Percentiles rank a stretch among this genome's conserved stretches.
Evolutionary conservation across 1,140 invertebrate genomes (phyloP).

Genomic region (Drosophila melanica): DNA sequence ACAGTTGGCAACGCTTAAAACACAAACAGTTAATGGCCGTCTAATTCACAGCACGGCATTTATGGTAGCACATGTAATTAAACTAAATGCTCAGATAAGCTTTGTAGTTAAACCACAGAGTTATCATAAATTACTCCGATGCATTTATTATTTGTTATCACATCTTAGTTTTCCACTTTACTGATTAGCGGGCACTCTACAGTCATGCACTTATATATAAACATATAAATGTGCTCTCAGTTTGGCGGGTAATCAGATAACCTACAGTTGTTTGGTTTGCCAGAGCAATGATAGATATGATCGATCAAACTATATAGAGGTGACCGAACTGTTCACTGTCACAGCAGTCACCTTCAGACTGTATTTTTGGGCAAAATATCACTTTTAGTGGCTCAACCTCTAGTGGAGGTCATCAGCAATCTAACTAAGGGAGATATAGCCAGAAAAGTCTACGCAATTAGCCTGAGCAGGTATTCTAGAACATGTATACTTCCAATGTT

Average conservation of each 20-base stretch:
- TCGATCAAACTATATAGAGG: conserved; percentile 51
- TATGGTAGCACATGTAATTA: conserved; percentile 16
- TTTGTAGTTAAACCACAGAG: conserved; percentile 5
- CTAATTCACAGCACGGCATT: conserved; percentile 4
- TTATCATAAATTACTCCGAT: conserved; percentile 24
- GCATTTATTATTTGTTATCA: conserved; percentile 16
- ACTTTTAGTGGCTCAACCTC: neutral
- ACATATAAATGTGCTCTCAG: conserved; percentile 49
- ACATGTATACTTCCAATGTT: too few relatives aligned
- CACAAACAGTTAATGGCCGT: conserved; percentile 4
- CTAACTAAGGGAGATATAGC: conserved; percentile 7
- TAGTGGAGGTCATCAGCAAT: too few relatives aligned
- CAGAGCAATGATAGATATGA: conserved; percentile 34
- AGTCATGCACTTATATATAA: neutral
- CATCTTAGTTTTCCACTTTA: conserved; percentile 7
- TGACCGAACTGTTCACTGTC: conserved; percentile 32
- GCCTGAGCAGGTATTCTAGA: too few relatives aligned
- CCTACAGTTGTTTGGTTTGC: conserved; percentile 18
- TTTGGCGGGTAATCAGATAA: conserved; percentile 34
- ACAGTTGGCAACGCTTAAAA: conserved; percentile 25
- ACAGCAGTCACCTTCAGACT: too few relatives aligned
- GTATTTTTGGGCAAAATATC: too few relatives aligned
- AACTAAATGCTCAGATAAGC: conserved; percentile 39
- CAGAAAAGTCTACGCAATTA: conserved; percentile 1
- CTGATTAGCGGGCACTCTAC: conserved; percentile 7